phyloP scores from a whole-genome alignment of 2,888 invertebrate species.

The Chrysina gloriosa region DNA sequence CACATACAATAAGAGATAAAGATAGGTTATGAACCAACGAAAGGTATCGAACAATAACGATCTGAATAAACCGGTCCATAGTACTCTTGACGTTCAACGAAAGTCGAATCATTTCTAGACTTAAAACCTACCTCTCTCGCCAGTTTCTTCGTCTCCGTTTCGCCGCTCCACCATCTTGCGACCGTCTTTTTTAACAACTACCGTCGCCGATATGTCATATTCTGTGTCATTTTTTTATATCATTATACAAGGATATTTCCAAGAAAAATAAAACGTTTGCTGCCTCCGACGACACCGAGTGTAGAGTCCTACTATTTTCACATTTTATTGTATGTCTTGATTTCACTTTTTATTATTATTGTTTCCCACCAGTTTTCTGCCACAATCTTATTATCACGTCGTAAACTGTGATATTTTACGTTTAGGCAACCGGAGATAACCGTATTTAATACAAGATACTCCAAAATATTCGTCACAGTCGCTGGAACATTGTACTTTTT shows the following conservation, averaged over 20 bases:
- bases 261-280: constrained; percentile 22
- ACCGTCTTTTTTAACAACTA: constrained; percentile 45
- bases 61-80: constrained; percentile 49
- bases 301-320: constrained; percentile 4
- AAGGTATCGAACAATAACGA: constrained; percentile 51
- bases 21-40: constrained; percentile 52
- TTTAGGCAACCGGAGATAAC: background rate
- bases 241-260: constrained; percentile 27
- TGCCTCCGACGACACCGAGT: background rate
- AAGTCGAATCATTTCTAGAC: constrained; percentile 52
- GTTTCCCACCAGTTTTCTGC: constrained; percentile 15
- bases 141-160: background rate
- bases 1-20: constrained; percentile 51
- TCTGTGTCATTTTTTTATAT: constrained; percentile 47
- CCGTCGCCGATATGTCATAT: constrained; percentile 51
- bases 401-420: constrained; percentile 4
- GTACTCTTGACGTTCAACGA: constrained; percentile 48
- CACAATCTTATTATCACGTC: constrained; percentile 26
- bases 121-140: constrained; percentile 42
- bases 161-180: background rate
- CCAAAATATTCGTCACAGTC: background rate
- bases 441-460: background rate
- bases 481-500: too few relatives aligned
- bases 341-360: constrained; percentile 24
- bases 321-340: constrained; percentile 21